A percentile compares a stretch with the other conserved stretches of the same genome.
Conservation (phyloP, 1,140 invertebrate species). For the Papilio xuthus region DNA sequence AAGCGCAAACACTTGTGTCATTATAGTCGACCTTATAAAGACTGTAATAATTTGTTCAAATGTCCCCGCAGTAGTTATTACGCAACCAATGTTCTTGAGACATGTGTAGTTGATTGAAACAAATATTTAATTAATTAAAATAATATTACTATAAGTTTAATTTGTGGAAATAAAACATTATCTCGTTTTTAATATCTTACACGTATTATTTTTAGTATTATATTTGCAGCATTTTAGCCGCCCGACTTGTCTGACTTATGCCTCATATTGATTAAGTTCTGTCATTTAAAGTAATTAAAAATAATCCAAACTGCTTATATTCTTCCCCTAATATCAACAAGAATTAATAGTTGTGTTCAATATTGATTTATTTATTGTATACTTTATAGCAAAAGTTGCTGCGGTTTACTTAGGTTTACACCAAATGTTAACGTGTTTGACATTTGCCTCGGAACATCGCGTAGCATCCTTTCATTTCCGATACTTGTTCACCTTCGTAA, state of each 20-base stretch:
- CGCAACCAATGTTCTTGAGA: conserved; percentile 4
- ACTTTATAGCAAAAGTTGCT: conserved; percentile 54
- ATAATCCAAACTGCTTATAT: too few species aligned
- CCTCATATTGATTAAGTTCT: too few species aligned
- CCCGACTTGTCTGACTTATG: too few species aligned
- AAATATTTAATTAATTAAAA: neutral
- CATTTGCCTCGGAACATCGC: conserved; percentile 65
- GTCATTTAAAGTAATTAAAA: too few species aligned
- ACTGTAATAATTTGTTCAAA: conserved; percentile 13
- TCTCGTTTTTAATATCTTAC: too few species aligned
- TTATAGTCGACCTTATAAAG: conserved; percentile 9
- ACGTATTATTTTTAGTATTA: too few species aligned
- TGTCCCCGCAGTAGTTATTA: neutral
- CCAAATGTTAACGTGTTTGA: conserved; percentile 53
- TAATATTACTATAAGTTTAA: too few species aligned
- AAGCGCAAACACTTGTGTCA: neutral
- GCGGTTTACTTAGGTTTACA: conserved; percentile 51
- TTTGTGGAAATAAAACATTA: too few species aligned
- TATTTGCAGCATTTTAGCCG: too few species aligned
- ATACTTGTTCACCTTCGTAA: conserved; percentile 71
- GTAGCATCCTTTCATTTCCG: conserved; percentile 70
- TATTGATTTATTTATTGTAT: conserved; percentile 38
- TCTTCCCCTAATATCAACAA: too few species aligned
- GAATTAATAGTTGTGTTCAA: too few species aligned
- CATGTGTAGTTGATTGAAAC: neutral